phyloP scores from a whole-genome alignment of 2,888 invertebrate genomes.

The Gnatocerus cornutus region DNA sequence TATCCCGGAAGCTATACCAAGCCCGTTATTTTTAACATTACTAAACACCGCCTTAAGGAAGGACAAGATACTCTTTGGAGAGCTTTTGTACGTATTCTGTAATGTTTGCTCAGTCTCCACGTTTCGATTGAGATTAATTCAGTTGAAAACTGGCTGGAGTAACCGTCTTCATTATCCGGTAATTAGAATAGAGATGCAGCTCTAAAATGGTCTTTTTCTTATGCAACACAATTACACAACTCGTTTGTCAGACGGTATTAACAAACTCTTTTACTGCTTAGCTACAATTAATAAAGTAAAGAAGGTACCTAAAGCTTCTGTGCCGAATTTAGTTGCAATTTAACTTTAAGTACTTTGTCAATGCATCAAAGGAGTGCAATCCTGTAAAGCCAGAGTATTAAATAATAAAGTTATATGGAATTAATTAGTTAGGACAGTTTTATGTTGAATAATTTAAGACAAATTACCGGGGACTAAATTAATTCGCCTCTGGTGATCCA shows the following conservation, averaged over 20 bases:
- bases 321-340: constrained; percentile 17
- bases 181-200: constrained; percentile 24
- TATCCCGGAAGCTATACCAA: constrained; percentile 42
- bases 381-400: constrained; percentile 29
- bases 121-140: constrained; percentile 16
- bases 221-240: constrained; percentile 20
- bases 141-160: not conserved
- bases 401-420: constrained; percentile 45
- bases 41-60: constrained; percentile 27
- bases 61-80: constrained; percentile 22
- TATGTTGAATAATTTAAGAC: constrained; percentile 49
- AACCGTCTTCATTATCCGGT: constrained; percentile 13
- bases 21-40: constrained; percentile 43
- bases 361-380: constrained; percentile 24
- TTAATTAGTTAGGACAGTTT: constrained; percentile 49
- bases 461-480: constrained; percentile 47
- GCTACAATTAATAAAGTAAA: constrained; percentile 28
- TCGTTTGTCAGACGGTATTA: constrained; percentile 15
- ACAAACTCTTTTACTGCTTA: constrained; percentile 3
- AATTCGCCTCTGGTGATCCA: constrained; percentile 50
- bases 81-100: not conserved
- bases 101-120: constrained; percentile 21
- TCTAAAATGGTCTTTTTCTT: constrained; percentile 13
- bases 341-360: constrained; percentile 22
- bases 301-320: constrained; percentile 27